Base-by-base conservation (phyloP, 2,113 vertebrate genomes). In the Origma solitaria region DNA sequence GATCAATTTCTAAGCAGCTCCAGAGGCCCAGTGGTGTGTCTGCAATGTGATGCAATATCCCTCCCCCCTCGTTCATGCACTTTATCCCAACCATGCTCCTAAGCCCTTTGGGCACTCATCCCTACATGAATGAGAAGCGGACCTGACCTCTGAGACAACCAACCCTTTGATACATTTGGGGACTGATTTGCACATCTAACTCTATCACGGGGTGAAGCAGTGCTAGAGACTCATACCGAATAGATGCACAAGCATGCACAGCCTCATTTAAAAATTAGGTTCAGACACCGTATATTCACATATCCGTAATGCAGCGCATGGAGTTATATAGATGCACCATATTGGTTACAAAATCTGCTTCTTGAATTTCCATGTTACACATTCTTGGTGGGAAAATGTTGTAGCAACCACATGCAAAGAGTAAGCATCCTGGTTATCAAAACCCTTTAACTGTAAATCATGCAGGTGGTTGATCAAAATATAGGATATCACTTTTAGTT, bases 381-480 rank as follows among this genome's bases (percentile, higher is more conserved):
- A 75, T 72, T 76, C 75, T 83, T 88, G 66, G 88, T 20, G 42
- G 85, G 86, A 94, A 96, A 96, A 85, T 22, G 81, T 69, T 96
- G 42, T 15, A 88, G 66, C 92, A 97, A 91, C 66, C 95, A 90
- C 97, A 94, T 97, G 97, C 98, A 95, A 97, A 97, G 90, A 96
- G 91, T 96, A 93, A 97, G 95, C 93, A 92, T 96, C 78, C 92
- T 95, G 90, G n/a, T 94, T 96, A 97, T 96, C 95, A 97, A 97
- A 98, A 97, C n/a, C 90, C 35, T 54, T 94, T 88, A 96, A 65
- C 22, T 72, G 92, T 89, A 97, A 97, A 95, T 83, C 97, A 96
- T 95, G 95, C 97, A 96, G 92, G 76, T 86, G 81, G 73, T 64
- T 96, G 96, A 95, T 96, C 93, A 97, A 98, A 98, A 97, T 96